These are phyloP conservation scores for Orientallactaga sibirica DNA, from an alignment of 2,797 vertebrate species.

Conservation along the genomic window DNA sequence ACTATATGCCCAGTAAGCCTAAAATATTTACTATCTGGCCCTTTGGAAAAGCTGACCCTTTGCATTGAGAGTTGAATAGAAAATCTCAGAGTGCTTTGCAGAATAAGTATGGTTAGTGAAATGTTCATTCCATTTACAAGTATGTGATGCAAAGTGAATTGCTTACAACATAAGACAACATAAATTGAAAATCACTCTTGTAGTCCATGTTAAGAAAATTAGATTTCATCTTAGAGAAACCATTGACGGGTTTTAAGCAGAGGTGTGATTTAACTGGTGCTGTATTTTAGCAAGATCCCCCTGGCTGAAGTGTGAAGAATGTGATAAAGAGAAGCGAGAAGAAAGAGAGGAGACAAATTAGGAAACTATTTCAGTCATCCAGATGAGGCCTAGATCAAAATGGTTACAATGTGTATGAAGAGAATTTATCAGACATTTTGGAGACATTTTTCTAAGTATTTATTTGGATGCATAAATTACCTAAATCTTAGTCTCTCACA, in stretches of 20 bases:
- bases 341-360: conserved; percentile 6
- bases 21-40: conserved; percentile 60
- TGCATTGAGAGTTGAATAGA: conserved; percentile 46
- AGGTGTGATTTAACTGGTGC: conserved; percentile 51
- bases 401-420: background rate
- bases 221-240: conserved; percentile 57
- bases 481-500: conserved; percentile 14
- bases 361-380: conserved; percentile 33
- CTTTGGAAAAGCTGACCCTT: conserved; percentile 26
- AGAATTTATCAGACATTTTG: conserved; percentile 29
- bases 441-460: background rate
- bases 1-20: background rate
- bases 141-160: conserved; percentile 60
- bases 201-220: conserved; percentile 55
- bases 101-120: conserved; percentile 59
- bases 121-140: conserved; percentile 52
- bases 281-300: conserved; percentile 48
- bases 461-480: conserved; percentile 53
- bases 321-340: conserved; percentile 2
- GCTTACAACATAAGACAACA: conserved; percentile 39
- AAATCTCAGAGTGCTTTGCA: conserved; percentile 33
- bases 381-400: background rate
- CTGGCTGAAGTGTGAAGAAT: conserved; percentile 38
- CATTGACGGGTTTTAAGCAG: conserved; percentile 57
- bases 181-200: conserved; percentile 46